These are phyloP conservation scores for Murina feae DNA, from an alignment of 2,113 vertebrate genomes.

Conservation along the genomic window DNA sequence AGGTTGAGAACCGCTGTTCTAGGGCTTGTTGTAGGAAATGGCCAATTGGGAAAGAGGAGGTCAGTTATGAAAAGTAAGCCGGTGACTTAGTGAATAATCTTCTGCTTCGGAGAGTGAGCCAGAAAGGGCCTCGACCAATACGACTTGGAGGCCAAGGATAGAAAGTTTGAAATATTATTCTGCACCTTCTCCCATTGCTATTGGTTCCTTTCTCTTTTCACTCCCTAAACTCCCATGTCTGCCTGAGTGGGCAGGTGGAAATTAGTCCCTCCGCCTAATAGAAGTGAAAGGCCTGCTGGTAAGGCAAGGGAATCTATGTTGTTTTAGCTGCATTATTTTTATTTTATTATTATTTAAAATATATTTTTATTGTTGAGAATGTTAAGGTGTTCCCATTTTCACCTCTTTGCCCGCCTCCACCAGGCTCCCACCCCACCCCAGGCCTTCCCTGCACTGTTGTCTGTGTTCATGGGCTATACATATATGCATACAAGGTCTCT, in stretches of 20 bases:
- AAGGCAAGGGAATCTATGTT: not conserved
- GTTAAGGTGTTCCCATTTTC: not conserved
- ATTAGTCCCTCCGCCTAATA: not conserved
- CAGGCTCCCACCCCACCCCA: too few species aligned
- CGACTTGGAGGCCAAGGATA: not conserved
- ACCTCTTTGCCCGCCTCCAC: not conserved
- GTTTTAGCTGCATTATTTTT: not conserved
- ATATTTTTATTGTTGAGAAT: not conserved
- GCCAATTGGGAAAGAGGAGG: not conserved
- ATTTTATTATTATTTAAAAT: not conserved
- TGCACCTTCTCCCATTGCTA: not conserved
- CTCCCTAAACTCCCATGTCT: not conserved
- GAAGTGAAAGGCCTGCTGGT: not conserved
- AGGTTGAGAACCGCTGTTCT: too few species aligned
- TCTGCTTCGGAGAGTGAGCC: not conserved
- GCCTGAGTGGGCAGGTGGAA: too few species aligned
- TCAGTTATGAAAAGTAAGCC: not conserved
- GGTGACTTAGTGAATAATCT: not conserved
- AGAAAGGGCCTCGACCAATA: rapidly evolving
- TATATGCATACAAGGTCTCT: not conserved
- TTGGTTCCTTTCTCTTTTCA: not conserved
- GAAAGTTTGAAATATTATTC: not conserved
- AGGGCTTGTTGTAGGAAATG: not conserved
- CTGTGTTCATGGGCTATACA: not conserved
- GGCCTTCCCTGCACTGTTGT: not conserved